Percentiles rank a stretch among this genome's conserved stretches.
Evolutionary conservation across 2,888 invertebrate species (phyloP).

Genomic region (Phalangium opilio): DNA sequence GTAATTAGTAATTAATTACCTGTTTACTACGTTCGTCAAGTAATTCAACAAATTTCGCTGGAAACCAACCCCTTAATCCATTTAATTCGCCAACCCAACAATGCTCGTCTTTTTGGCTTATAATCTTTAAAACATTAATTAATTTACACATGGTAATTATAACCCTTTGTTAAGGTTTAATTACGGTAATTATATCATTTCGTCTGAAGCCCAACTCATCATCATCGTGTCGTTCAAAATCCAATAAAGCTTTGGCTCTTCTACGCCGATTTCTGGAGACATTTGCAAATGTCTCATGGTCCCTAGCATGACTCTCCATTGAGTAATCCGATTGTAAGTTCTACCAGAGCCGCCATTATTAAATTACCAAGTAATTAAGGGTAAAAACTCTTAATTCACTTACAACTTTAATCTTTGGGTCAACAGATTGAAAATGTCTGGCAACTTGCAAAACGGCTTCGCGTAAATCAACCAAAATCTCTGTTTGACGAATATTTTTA

Average conservation of each 20-base stretch:
- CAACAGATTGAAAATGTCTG: constrained; percentile 83
- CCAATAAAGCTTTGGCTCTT: constrained; percentile 85
- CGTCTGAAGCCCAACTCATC: constrained; percentile 96
- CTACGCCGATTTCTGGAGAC: constrained; percentile 57
- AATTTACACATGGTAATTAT: not conserved
- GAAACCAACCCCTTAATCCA: constrained; percentile 84
- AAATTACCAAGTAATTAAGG: not conserved
- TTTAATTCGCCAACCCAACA: constrained; percentile 97
- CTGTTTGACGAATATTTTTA: constrained; percentile 96
- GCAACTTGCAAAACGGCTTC: constrained; percentile 89
- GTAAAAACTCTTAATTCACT: constrained; percentile 3
- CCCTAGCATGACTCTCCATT: constrained; percentile 85
- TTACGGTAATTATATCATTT: constrained; percentile 92
- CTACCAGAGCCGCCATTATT: too few relatives aligned
- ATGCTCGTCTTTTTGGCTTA: constrained; percentile 93
- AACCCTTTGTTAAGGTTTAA: constrained; percentile 11
- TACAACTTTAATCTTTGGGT: constrained; percentile 58
- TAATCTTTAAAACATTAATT: constrained; percentile 29
- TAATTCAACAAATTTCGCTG: constrained; percentile 87
- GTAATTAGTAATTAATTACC: constrained; percentile 11
- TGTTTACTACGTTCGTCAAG: constrained; percentile 86
- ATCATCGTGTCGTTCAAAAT: constrained; percentile 94
- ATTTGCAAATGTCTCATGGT: constrained; percentile 88
- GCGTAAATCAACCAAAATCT: constrained; percentile 90
- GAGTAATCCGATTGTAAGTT: constrained; percentile 67